A percentile compares a stretch with the other conserved stretches of the same genome.
phyloP scores from a whole-genome alignment of 2,888 invertebrate species.

The Phengaris alcon region DNA sequence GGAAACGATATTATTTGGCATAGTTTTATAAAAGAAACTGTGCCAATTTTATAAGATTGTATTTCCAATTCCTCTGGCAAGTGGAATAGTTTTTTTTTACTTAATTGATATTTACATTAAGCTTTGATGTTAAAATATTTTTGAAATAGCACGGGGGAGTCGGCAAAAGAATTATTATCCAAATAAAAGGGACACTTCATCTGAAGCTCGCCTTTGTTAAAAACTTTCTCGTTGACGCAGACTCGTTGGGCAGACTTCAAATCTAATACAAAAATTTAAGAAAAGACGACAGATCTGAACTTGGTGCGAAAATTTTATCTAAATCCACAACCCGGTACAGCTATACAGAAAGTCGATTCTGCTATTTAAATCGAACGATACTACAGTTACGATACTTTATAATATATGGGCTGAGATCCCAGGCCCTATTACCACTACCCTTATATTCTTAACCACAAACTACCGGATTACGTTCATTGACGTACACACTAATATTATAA shows the following conservation, averaged over 20 bases:
- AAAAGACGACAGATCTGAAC: neutral
- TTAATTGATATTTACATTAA: neutral
- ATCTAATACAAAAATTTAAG: conserved; percentile 11
- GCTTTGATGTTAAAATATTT: too few relatives aligned
- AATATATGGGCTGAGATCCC: too few relatives aligned
- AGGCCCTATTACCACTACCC: too few relatives aligned
- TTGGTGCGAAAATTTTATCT: neutral
- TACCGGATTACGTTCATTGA: too few relatives aligned
- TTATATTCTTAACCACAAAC: too few relatives aligned
- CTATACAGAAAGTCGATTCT: too few relatives aligned
- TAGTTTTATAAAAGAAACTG: conserved; percentile 7
- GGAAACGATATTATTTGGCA: conserved; percentile 12
- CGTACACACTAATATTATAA: too few relatives aligned
- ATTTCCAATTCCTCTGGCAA: conserved; percentile 5
- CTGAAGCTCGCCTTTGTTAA: conserved; percentile 9
- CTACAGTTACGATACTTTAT: too few relatives aligned
- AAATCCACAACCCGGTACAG: neutral
- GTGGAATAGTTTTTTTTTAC: neutral
- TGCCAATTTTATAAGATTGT: conserved; percentile 21
- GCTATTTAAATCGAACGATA: too few relatives aligned
- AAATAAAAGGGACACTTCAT: conserved; percentile 11
- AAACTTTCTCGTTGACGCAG: conserved; percentile 16
- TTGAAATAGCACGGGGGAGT: neutral
- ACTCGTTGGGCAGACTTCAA: neutral
- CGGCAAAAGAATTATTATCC: conserved; percentile 5